Evolutionary conservation across 2,797 vertebrate species (phyloP).

Genomic region (Chelonia mydas): DNA sequence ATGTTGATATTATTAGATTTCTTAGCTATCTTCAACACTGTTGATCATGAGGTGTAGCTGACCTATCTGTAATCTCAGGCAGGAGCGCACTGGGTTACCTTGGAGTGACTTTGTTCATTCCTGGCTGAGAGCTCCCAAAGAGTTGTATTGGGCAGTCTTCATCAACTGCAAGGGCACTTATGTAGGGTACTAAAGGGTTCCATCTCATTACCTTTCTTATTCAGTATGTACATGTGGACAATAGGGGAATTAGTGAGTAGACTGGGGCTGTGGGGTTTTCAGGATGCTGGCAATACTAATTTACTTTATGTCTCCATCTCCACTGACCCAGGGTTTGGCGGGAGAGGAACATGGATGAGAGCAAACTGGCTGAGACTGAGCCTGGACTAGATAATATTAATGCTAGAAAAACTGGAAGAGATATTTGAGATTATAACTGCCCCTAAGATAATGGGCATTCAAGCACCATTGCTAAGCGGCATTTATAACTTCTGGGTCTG

Average conservation of each 20-base stretch:
- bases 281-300: not conserved
- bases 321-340: not conserved
- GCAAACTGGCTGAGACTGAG: not conserved
- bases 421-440: not conserved
- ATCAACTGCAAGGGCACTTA: not conserved
- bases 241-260: not conserved
- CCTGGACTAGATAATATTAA: not conserved
- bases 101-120: not conserved
- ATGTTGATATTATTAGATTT: no score
- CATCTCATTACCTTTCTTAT: not conserved
- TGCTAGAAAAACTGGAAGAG: not conserved
- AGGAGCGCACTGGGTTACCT: no score
- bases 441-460: not conserved
- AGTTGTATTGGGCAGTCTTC: not conserved
- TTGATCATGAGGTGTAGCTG: no score
- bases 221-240: fast-evolving
- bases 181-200: not conserved
- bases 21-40: no score
- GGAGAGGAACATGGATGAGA: not conserved
- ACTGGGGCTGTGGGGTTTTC: not conserved
- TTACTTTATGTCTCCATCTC: not conserved
- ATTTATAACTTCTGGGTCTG: not conserved
- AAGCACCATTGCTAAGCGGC: not conserved
- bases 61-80: no score
- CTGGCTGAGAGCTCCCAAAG: not conserved